Evolutionary conservation across 2,888 invertebrate species (phyloP), one percentile per base, ranked within the genome.

Genomic region (Parnassius glacialis): DNA sequence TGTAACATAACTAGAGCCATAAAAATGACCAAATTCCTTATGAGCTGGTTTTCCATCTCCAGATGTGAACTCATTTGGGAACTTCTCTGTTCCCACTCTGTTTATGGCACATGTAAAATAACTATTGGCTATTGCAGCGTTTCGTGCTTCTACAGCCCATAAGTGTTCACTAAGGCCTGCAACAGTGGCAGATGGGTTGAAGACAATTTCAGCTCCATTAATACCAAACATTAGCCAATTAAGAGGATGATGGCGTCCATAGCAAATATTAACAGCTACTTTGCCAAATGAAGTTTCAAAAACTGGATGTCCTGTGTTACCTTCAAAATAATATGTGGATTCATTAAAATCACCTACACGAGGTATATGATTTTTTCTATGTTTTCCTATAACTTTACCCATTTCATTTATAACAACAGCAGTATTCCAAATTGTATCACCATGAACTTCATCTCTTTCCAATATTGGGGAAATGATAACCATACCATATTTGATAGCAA

Each of bases 141-240:
- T 97, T 66, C 99, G 92, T 0, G 99, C 99, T 90, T 99, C 99
- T 64, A 99, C 94, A 3, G 95, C 94, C 99, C 99, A 99, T 62
- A 99, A 83, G 0, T 98, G 98, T 83, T 99, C 99, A 86, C 97
- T 97, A 9, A 95, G 81, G 0, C 90, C 92, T 41, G 94, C 93
- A 43, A 93, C 96, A 74, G 99, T 99, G 1, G 99, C 99, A n/a
- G 98, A 98, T 7, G 99, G 99, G 87, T 99, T 99, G 85, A 99
- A 99, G 0, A 99, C 99, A 69, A 99, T 98, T 92, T 99, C 99
- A 1, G 99, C 99, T 3, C 98, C 98, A 88, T 99, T 99, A 20
- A 99, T 78, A 0, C 97, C 99, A 91, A 97, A 99, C 96, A 97
- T 97, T 87, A 99, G 92, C 99, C 99, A 99, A 83, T 99, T 99